These are phyloP conservation scores for Drosophila pseudotakahashii DNA, from an alignment of 2,888 invertebrate species.

Conservation along the genomic window DNA sequence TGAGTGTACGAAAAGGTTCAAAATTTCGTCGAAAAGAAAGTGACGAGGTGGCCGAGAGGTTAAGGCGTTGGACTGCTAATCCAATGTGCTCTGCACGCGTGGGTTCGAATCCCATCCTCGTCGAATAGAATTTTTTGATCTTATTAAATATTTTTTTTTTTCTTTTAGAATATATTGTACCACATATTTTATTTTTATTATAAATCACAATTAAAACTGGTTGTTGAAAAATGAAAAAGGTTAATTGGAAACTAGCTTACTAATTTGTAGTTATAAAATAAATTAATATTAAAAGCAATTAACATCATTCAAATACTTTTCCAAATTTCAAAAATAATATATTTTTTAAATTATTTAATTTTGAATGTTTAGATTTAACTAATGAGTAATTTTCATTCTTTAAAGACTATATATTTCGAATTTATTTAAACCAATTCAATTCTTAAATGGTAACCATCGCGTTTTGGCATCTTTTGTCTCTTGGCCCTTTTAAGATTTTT, in stretches of 20 bases:
- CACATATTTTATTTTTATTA: background rate
- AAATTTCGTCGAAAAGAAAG: conserved; percentile 19
- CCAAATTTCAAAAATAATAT: too few relatives aligned
- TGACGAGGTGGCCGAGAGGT: conserved; percentile 94
- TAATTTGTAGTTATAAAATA: background rate
- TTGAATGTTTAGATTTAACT: too few relatives aligned
- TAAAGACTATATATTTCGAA: too few relatives aligned
- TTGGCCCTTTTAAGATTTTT: background rate
- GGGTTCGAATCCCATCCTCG: conserved; percentile 94
- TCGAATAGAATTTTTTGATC: conserved; percentile 81
- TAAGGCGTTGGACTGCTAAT: conserved; percentile 94
- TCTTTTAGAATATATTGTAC: conserved; percentile 1
- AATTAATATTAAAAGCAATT: background rate
- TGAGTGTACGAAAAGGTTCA: background rate
- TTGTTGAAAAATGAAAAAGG: background rate
- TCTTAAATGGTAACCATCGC: background rate
- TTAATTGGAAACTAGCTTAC: background rate
- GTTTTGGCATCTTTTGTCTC: conserved; percentile 16
- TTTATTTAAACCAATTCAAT: background rate
- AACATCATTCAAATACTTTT: too few relatives aligned
- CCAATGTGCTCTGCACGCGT: conserved; percentile 94
- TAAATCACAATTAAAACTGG: background rate
- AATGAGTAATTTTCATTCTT: background rate
- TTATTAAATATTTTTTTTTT: background rate
- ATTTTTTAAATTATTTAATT: too few relatives aligned